Evolutionary conservation across 2,113 vertebrate species (phyloP).

Genomic region (Mionectes macconnelli): DNA sequence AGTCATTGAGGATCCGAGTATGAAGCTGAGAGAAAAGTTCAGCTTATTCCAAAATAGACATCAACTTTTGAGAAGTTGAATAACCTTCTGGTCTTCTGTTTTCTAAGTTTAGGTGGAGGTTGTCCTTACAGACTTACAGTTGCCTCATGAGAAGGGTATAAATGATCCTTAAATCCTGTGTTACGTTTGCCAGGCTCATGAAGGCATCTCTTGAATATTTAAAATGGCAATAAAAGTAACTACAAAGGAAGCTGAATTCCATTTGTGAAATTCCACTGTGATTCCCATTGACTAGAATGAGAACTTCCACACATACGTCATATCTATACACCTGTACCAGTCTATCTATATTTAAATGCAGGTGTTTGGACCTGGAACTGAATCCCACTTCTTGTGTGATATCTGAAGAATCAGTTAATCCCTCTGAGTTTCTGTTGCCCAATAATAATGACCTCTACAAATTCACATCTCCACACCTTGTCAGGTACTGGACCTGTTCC

Average conservation of each 20-base stretch:
- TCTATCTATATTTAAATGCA: neutral
- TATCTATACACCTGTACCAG: neutral
- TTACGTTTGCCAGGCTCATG: neutral
- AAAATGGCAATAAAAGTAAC: neutral
- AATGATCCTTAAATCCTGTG: neutral
- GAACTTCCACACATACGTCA: neutral
- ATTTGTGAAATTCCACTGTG: neutral
- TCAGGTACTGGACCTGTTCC: neutral
- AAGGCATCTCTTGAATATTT: neutral
- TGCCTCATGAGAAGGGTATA: neutral
- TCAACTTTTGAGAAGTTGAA: neutral
- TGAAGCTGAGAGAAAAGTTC: neutral
- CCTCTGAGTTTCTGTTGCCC: neutral
- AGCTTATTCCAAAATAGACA: neutral
- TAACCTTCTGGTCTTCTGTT: neutral
- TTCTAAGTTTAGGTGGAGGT: too few relatives aligned
- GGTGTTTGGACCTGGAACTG: neutral
- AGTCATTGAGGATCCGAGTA: neutral
- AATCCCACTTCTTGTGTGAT: neutral
- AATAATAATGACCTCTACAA: neutral
- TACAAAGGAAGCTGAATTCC: neutral
- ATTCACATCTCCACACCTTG: neutral
- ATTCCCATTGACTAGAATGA: neutral
- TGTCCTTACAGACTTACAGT: neutral
- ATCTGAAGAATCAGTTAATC: neutral